These are phyloP conservation scores for Montifringilla adamsi DNA, from an alignment of 2,113 vertebrate species.

Conservation along the genomic window DNA sequence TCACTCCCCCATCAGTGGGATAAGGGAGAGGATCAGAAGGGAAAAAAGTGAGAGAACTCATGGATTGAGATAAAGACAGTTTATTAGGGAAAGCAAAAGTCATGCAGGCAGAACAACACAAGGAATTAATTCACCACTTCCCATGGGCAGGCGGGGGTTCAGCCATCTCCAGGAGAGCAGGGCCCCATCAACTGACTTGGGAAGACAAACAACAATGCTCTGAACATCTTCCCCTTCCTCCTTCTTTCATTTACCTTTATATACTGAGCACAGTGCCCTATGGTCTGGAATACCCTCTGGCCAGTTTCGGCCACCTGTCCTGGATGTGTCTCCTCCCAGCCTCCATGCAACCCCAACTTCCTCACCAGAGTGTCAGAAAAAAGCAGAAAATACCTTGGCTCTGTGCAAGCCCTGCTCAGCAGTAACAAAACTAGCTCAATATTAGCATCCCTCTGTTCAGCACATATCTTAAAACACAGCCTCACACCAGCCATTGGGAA, in stretches of 20 bases:
- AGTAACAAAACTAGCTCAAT: background rate
- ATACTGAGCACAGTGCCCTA: background rate
- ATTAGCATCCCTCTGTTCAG: background rate
- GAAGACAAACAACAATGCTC: background rate
- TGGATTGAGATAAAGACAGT: background rate
- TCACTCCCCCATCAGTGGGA: background rate
- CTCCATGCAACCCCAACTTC: accelerated
- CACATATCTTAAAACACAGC: background rate
- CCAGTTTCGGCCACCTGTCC: background rate
- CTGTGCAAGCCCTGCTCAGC: background rate
- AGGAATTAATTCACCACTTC: background rate
- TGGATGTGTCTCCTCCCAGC: background rate
- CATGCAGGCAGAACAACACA: background rate
- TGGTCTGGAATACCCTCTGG: background rate
- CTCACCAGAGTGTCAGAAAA: too few relatives aligned
- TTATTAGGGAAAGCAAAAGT: background rate
- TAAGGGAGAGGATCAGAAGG: background rate
- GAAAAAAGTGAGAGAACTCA: background rate
- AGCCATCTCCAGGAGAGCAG: background rate
- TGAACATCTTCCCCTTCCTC: accelerated
- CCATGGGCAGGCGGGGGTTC: background rate
- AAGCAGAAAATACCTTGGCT: background rate
- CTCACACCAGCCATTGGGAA: background rate
- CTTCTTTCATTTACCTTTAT: background rate
- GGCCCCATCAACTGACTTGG: background rate